These are phyloP conservation scores for Percopsis omiscomaycus DNA, from an alignment of 2,797 vertebrate genomes.

Conservation along the genomic window DNA sequence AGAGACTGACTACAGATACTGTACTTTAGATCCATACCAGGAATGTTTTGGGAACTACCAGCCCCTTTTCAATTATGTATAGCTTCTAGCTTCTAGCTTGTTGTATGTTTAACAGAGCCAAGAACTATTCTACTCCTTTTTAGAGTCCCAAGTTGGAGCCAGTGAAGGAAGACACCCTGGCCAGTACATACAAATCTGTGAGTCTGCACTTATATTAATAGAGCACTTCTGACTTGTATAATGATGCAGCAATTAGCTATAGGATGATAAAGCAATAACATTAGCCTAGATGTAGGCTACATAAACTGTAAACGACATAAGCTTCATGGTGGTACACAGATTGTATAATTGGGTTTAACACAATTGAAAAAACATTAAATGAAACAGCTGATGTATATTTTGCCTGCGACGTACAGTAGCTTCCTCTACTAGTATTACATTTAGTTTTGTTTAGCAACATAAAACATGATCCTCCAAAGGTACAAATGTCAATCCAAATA, in stretches of 20 bases:
- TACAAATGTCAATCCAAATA: background rate
- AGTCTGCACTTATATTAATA: constrained; percentile 57
- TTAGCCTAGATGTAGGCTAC: background rate
- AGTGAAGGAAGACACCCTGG: constrained; percentile 79
- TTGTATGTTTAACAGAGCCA: background rate
- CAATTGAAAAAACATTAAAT: background rate
- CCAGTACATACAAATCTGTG: constrained; percentile 82
- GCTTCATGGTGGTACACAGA: background rate
- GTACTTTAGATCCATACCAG: no score
- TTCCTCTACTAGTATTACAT: background rate
- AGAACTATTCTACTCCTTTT: constrained; percentile 1
- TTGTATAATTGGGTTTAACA: background rate
- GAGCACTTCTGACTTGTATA: background rate
- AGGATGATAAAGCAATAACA: background rate
- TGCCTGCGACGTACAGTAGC: no score
- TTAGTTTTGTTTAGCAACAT: background rate
- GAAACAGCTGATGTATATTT: background rate
- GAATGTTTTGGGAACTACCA: no score
- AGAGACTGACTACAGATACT: no score
- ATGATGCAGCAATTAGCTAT: background rate
- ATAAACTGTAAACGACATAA: background rate
- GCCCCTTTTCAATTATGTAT: no score
- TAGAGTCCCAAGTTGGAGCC: constrained; percentile 90
- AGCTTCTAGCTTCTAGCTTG: no score
- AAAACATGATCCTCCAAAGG: background rate